Base-by-base conservation (phyloP, 2,797 vertebrate species). In the Loriculus beryllinus region DNA sequence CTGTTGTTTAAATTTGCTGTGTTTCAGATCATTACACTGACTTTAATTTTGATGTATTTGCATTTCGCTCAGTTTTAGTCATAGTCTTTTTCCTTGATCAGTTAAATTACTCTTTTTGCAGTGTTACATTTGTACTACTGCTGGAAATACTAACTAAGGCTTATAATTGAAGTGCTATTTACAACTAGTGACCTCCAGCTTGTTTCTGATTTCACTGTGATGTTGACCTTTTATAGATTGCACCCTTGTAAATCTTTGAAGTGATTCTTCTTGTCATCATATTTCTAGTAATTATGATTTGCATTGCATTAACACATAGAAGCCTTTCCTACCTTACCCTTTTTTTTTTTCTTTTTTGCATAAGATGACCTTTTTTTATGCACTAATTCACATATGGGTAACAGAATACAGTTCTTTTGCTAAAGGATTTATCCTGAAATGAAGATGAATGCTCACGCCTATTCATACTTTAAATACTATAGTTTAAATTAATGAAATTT, bases 11-110 rank as follows among this genome's bases (percentile, higher is more conserved):
- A 96, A 97, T 96, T 96, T 95, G 49, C 85, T 81, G 67, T 82
- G 96, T 94, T 97, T 97, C 94, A 97, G 95, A 95, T 96, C 96
- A 96, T 97, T 97, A 96, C 92, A 75, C 95, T 97, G 96, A 95
- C 94, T 97, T 97, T 96, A 94, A 96, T 98, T 97, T 97, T 97
- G 95, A 97, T 96, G 40, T 96, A 97, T 97, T 98, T 97, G 85
- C 95, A 85, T 97, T 97, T 98, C 97, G 95, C 83, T 91, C 80
- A 79, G 64, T 93, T 97, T 92, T 94, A 94, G 94, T 93, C 84
- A 82, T 92, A 89, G 79, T 93, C 92, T 96, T 96, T 96, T 96
- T 91, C 85, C 82, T 94, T 91, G 92, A 88, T 97, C 92, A 87
- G 62, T 96, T 97, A 97, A 96, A 96, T 97, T 97, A 81, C 86